These are phyloP conservation scores for Coregonus clupeaformis DNA, from an alignment of 2,113 vertebrate species.

Conservation along the genomic window DNA sequence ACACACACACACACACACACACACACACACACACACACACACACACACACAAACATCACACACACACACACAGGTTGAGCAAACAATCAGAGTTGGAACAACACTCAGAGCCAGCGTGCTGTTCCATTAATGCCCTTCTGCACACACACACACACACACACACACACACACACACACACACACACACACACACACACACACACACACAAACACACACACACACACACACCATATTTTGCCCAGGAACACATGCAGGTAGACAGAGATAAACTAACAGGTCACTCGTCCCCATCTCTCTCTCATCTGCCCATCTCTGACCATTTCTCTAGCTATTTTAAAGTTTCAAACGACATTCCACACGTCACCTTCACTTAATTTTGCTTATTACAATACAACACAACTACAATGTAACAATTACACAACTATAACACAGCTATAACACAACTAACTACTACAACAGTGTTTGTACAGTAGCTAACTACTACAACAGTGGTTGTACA, in stretches of 20 bases:
- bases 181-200: conserved; percentile 22
- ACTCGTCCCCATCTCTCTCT: not conserved
- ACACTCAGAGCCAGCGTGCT: conserved; percentile 60
- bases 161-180: conserved; percentile 19
- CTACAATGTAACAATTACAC: no score
- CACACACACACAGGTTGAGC: conserved; percentile 40
- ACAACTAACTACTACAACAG: no score
- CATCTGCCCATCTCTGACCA: not conserved
- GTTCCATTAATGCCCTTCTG: conserved; percentile 67
- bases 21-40: conserved; percentile 4
- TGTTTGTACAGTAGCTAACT: no score
- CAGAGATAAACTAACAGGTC: not conserved
- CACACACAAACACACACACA: conserved; percentile 18
- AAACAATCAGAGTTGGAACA: conserved; percentile 70
- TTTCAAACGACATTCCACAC: no score
- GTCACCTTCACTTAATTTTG: no score
- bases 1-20: conserved; percentile 24
- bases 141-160: conserved; percentile 30
- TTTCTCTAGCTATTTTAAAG: no score
- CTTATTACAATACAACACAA: no score
- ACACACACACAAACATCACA: conserved; percentile 46
- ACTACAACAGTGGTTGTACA: no score
- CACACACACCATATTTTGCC: conserved; percentile 10
- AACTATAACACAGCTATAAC: no score
- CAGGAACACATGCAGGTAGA: not conserved